Evolutionary conservation across 64 coral and sea anemone species (phyloP), one percentile per base, ranked within the genome.

Genomic region (Exaiptasia diaphana): DNA sequence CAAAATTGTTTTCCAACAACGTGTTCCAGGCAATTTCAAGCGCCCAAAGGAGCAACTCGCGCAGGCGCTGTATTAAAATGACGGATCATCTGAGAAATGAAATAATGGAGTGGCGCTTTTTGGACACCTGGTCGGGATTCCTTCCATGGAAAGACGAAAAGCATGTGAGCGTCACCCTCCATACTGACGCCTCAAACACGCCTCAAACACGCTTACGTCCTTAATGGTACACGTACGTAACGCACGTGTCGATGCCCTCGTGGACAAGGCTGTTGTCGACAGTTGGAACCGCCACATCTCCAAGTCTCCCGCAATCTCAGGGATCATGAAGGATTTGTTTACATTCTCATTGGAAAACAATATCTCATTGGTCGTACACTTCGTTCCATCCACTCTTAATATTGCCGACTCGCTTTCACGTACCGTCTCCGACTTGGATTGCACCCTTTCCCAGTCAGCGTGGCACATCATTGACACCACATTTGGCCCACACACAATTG

Each of bases 91-190:
- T 85, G 10, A 8, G 68, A 2, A 12, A 36, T 0, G 68, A 85
- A 37, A 85, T 85, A 8, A 5, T 23, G 1, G 20, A 82, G 40
- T 82, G 61, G 63, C 63, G 42, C 1, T 82, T 73, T 40, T 20
- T 83, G 21, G 67, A 83, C 20, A 71, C 81, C 8, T 83, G 81
- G 82, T 11, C 22, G 0, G 65, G 33, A 23, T n/a, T 21, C 48
- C 46, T 83, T 0, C 67, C 34, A 7, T 83, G 81, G 81, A 56
- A 36, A 21, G 30, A 32, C n/a, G 81, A 73, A 38, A 21, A 21
- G 10, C 68, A 83, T 31, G 13, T 53, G 24, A 29, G 35, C 12
- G 20, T 71, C 23, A 26, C 53, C 8, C 21, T 71, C 1, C 25
- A 17, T 9, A 54, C 64, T 10, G 81, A 73, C 25, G 81, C 65